Evolutionary conservation across 92 coral and sea anemone genomes (phyloP).

Genomic region (Porites lobata): DNA sequence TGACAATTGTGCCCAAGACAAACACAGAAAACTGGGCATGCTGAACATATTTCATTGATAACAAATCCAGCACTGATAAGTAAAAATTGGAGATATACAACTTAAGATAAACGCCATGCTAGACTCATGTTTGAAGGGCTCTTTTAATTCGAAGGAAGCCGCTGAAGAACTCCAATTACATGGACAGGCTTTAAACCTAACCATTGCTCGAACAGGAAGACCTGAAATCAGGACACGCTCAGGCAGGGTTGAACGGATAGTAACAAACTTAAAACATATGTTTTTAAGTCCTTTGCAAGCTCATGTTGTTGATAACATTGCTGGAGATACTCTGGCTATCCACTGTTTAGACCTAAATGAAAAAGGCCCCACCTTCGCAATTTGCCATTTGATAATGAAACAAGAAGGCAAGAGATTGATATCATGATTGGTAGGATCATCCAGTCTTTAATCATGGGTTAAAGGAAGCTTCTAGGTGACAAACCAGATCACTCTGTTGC

Average conservation of each 20-base stretch:
- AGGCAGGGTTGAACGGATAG: constrained; percentile 28
- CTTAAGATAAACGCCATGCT: constrained; percentile 39
- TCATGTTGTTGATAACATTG: constrained; percentile 49
- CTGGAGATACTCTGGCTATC: constrained; percentile 67
- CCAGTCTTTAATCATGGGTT: constrained; percentile 65
- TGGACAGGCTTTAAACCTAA: constrained; percentile 37
- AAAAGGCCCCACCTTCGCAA: constrained; percentile 55
- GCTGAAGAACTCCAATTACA: constrained; percentile 53
- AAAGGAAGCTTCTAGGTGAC: constrained; percentile 51
- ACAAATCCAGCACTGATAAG: constrained; percentile 23
- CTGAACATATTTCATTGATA: constrained; percentile 24
- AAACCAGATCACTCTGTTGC: constrained; percentile 64
- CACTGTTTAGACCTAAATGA: constrained; percentile 64
- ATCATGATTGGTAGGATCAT: constrained; percentile 75
- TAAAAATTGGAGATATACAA: neutral
- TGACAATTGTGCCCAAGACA: neutral
- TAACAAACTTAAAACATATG: constrained; percentile 18
- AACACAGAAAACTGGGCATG: neutral
- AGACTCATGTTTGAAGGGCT: constrained; percentile 39
- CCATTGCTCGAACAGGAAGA: constrained; percentile 41
- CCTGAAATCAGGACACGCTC: constrained; percentile 31
- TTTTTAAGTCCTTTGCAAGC: constrained; percentile 44
- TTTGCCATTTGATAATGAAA: constrained; percentile 46
- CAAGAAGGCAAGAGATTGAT: constrained; percentile 59
- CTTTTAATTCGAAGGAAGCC: constrained; percentile 35